Percentiles rank a stretch among this genome's conserved stretches.
phyloP scores from a whole-genome alignment of 2,888 invertebrate species.

The Dendrolimus pini region DNA sequence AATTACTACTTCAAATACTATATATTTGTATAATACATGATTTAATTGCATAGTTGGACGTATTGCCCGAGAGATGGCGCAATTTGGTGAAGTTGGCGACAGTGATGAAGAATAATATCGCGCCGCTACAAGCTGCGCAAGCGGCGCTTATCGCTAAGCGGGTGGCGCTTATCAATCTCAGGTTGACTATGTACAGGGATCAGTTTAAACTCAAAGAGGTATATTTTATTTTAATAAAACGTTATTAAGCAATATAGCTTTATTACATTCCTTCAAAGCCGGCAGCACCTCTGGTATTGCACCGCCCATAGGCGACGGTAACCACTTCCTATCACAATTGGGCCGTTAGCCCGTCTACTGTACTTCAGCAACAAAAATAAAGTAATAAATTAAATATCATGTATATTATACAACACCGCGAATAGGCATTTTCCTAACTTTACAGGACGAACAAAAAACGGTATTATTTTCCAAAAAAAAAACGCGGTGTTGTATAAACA shows the following conservation, averaged over 20 bases:
- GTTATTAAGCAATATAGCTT: not conserved
- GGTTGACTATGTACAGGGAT: constrained; percentile 85
- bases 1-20: too few relatives aligned
- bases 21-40: too few relatives aligned
- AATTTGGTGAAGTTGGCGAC: constrained; percentile 89
- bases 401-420: not conserved
- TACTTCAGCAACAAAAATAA: too few relatives aligned
- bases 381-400: too few relatives aligned
- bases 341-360: too few relatives aligned
- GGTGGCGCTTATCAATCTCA: constrained; percentile 86
- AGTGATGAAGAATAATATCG: constrained; percentile 89
- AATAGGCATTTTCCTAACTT: not conserved
- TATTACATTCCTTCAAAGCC: not conserved
- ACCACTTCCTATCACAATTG: too few relatives aligned
- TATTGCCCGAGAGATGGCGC: constrained; percentile 92
- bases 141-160: constrained; percentile 91
- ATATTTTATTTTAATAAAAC: constrained; percentile 4
- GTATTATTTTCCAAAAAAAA: not conserved
- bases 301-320: too few relatives aligned
- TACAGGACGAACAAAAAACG: not conserved
- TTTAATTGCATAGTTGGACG: constrained; percentile 67
- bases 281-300: too few relatives aligned
- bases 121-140: constrained; percentile 92
- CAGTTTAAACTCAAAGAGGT: constrained; percentile 79
- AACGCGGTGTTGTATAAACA: too few relatives aligned